Evolutionary conservation across 1,140 invertebrate species (phyloP), one percentile per base, ranked within the genome.

Genomic region (Neelides sp.): DNA sequence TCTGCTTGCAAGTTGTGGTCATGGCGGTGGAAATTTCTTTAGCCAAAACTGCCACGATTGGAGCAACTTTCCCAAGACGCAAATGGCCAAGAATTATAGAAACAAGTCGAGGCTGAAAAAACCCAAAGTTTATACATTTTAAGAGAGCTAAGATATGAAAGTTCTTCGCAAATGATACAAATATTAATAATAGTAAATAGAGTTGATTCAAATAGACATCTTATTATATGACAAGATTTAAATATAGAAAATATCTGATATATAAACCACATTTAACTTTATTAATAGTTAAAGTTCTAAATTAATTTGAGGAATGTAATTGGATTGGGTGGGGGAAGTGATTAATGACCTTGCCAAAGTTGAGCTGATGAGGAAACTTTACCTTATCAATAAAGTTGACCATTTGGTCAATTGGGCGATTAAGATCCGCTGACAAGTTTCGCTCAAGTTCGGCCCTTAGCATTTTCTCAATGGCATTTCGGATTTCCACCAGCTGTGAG

Each of bases 381-480:
- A 72, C 71, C 65, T 73, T 69, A 58, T 73, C 71, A 42, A 69
- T 61, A 26, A 69, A 52, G 8, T 72, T 70, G 58, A 81, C 75
- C 48, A 71, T 72, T 54, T 76, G 74, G 17, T 81, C 72, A 20
- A 79, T 63, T 4, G 90, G 87, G 60, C 90, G 73, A 69, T 95
- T 95, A 26, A 98, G 74, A 69, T 97, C 92, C 7, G 81, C 76
- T 7, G 91, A 85, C 36, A 91, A 80, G 66, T 92, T 93, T 58
- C 83, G 78, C 63, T 86, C 81, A 70, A 98, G 96, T 67, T 99
- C 95, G 40, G 88, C 87, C 43, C 82, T 82, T 54, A 98, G 75
- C 88, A 98, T 94, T 70, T 92, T 93, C 62, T 96, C 89, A 61
- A 98, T 96, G 4, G 95, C 72, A 64, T 85, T 83, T 63, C 92